Percentiles rank a stretch among this genome's conserved stretches.
phyloP scores from a whole-genome alignment of 2,113 vertebrate species.

The Archocentrus centrarchus region DNA sequence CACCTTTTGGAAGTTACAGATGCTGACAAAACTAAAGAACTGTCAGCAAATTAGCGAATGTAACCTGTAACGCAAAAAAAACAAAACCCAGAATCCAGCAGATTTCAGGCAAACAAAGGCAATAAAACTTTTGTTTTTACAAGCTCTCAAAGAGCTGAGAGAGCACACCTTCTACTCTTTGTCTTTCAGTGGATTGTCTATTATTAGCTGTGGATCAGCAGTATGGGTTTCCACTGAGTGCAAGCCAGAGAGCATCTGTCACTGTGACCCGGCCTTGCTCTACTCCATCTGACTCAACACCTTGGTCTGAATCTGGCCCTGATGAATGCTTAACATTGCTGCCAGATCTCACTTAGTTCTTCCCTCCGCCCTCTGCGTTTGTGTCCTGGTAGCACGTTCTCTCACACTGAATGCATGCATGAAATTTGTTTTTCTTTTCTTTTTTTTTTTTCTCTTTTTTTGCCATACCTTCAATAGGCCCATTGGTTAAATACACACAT shows the following conservation, averaged over 20 bases:
- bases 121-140: slow-evolving; percentile 48
- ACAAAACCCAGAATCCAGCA: not conserved
- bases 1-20: slow-evolving; percentile 9
- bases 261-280: slow-evolving; percentile 43
- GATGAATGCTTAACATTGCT: slow-evolving; percentile 38
- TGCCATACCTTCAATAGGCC: not conserved
- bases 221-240: slow-evolving; percentile 55
- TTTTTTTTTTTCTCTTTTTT: not conserved
- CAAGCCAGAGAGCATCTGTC: slow-evolving; percentile 60
- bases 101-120: slow-evolving; percentile 26
- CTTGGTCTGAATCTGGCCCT: slow-evolving; percentile 30
- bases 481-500: slow-evolving; percentile 1
- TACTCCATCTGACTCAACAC: slow-evolving; percentile 53
- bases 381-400: slow-evolving; percentile 7
- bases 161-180: slow-evolving; percentile 10
- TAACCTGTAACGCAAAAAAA: slow-evolving; percentile 11
- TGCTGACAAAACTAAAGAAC: not conserved
- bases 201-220: slow-evolving; percentile 66
- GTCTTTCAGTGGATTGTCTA: slow-evolving; percentile 48
- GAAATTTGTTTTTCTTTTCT: not conserved
- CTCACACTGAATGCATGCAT: not conserved
- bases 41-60: slow-evolving; percentile 9
- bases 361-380: not conserved
- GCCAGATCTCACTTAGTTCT: slow-evolving; percentile 16
- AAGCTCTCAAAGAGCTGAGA: slow-evolving; percentile 48